phyloP scores from a whole-genome alignment of 2,113 vertebrate genomes.

The Lampris megalopsis region DNA sequence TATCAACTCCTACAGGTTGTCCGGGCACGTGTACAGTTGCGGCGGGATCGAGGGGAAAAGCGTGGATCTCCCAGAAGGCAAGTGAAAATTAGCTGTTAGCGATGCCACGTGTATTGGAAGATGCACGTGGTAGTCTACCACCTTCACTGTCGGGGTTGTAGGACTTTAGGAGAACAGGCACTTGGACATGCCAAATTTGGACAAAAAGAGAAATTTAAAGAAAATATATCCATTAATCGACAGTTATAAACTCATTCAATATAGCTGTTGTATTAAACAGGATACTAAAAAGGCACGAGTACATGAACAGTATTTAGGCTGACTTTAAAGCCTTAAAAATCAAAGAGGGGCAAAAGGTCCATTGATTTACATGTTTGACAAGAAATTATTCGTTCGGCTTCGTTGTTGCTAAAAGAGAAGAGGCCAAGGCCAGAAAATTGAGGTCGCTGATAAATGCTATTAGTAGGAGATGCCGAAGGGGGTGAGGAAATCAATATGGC shows the following conservation, averaged over 20 bases:
- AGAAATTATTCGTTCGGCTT: constrained; percentile 95
- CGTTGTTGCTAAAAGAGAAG: constrained; percentile 91
- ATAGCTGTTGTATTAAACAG: constrained; percentile 34
- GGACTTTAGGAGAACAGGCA: no score
- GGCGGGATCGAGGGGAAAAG: no score
- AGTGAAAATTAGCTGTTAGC: no score
- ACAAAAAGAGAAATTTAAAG: no score
- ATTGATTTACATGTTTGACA: constrained; percentile 99
- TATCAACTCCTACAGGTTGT: no score
- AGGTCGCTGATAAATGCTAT: constrained; percentile 89
- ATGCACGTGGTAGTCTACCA: no score
- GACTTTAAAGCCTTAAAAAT: constrained; percentile 77
- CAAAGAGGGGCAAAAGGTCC: constrained; percentile 87
- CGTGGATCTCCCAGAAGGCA: no score
- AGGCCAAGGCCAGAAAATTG: constrained; percentile 90
- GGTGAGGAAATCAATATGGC: constrained; percentile 89
- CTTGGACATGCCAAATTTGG: no score
- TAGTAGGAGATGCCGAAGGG: constrained; percentile 83
- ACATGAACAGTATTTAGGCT: constrained; percentile 65
- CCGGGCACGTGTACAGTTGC: no score
- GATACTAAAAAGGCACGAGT: neutral
- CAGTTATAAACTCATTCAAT: neutral
- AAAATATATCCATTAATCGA: no score
- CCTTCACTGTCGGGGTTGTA: no score
- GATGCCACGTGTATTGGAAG: no score